A percentile compares a stretch with the other conserved stretches of the same genome.
Evolutionary conservation across 64 coral and sea anemone genomes (phyloP).

Genomic region (Actinia tenebrosa): DNA sequence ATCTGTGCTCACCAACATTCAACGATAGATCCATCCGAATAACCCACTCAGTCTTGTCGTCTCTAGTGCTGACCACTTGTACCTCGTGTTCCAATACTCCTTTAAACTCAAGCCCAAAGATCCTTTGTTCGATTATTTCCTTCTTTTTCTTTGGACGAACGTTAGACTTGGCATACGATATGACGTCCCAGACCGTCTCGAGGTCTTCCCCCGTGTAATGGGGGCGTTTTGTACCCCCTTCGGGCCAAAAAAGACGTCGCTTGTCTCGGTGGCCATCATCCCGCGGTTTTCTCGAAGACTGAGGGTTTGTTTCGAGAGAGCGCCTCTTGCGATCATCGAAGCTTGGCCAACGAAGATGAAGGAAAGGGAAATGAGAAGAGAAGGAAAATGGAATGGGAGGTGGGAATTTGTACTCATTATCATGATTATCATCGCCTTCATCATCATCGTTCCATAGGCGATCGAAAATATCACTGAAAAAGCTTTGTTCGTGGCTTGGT

Average conservation of each 20-base stretch:
- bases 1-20: neutral
- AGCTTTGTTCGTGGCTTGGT: neutral
- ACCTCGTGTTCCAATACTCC: conserved; percentile 15
- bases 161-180: neutral
- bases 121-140: neutral
- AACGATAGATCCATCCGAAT: neutral
- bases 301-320: neutral
- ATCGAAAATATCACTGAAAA: neutral
- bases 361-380: conserved; percentile 8
- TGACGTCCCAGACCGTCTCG: neutral
- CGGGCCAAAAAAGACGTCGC: neutral
- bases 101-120: neutral
- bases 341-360: neutral
- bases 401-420: neutral
- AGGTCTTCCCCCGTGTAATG: neutral
- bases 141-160: neutral
- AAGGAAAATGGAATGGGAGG: conserved; percentile 1
- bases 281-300: neutral
- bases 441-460: conserved; percentile 5
- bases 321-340: neutral
- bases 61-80: neutral
- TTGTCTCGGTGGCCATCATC: conserved; percentile 4
- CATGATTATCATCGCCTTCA: neutral
- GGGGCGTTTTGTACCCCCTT: neutral
- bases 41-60: neutral